A percentile compares a stretch with the other conserved stretches of the same genome.
Conservation (phyloP, 2,888 invertebrate genomes). For the Drosophila seclusa region DNA sequence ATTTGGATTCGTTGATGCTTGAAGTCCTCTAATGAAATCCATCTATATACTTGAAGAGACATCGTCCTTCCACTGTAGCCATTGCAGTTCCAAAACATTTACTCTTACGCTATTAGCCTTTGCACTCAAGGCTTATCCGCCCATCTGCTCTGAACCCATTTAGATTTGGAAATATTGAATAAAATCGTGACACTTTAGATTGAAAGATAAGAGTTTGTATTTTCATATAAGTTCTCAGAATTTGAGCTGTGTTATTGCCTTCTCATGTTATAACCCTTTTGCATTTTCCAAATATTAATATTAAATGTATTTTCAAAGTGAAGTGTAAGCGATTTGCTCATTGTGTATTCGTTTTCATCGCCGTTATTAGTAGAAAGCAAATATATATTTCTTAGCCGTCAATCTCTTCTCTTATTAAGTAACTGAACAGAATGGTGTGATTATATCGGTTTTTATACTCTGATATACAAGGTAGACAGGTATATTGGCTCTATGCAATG, state of each 20-base stretch:
- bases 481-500: neutral
- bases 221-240: constrained; percentile 75
- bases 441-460: constrained; percentile 13
- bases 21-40: too few species aligned
- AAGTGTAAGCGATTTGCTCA: constrained; percentile 55
- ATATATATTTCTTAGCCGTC: constrained; percentile 35
- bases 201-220: constrained; percentile 76
- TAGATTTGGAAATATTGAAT: neutral
- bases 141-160: too few species aligned
- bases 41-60: too few species aligned
- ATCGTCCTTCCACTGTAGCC: too few species aligned
- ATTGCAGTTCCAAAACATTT: too few species aligned
- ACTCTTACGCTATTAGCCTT: too few species aligned
- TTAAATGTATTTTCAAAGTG: constrained; percentile 56
- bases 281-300: constrained; percentile 52
- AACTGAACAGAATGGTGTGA: constrained; percentile 36
- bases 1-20: too few species aligned
- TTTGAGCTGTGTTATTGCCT: constrained; percentile 74
- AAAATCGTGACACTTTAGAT: constrained; percentile 47
- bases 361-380: constrained; percentile 46
- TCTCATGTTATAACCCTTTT: constrained; percentile 53
- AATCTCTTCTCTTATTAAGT: constrained; percentile 15
- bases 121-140: too few species aligned
- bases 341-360: constrained; percentile 34
- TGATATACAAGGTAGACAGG: neutral